A percentile compares a stretch with the other conserved stretches of the same genome.
Evolutionary conservation across 2,113 vertebrate species (phyloP).

Genomic region (Oreotrochilus melanogaster): DNA sequence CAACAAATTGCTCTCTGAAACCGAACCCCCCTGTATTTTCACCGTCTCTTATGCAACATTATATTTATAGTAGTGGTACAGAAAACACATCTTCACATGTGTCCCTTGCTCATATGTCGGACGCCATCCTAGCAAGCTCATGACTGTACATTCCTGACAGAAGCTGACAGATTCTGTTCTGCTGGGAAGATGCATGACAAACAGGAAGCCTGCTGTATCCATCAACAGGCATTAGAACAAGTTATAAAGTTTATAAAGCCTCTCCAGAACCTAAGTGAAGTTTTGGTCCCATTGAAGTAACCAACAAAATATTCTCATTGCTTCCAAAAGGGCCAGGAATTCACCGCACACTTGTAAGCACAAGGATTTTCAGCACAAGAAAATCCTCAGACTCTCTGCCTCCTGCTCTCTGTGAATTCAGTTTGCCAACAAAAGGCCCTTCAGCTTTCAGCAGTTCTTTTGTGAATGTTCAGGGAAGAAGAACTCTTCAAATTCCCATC

Average conservation of each 20-base stretch:
- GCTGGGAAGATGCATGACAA: background rate
- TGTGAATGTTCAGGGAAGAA: conserved; percentile 61
- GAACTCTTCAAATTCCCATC: conserved; percentile 62
- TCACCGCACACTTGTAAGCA: background rate
- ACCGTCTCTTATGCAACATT: background rate
- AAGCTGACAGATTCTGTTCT: background rate
- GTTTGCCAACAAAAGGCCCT: conserved; percentile 55
- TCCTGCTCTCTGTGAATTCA: background rate
- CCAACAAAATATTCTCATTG: background rate
- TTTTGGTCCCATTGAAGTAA: background rate
- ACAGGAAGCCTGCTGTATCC: background rate
- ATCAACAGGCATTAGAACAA: background rate
- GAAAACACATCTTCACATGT: background rate
- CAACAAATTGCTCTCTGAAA: background rate
- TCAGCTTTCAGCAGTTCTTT: conserved; percentile 58
- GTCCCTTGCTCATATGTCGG: background rate
- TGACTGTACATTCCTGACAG: background rate
- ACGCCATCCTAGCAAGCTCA: background rate
- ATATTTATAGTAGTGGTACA: background rate
- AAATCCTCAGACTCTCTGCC: background rate
- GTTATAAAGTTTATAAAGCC: background rate
- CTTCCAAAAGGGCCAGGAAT: conserved; percentile 16
- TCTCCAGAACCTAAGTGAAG: background rate
- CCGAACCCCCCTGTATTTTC: background rate
- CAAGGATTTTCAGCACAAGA: conserved; percentile 27